Base-by-base conservation (phyloP, 2,888 invertebrate species). In the Myopa tessellatipennis region DNA sequence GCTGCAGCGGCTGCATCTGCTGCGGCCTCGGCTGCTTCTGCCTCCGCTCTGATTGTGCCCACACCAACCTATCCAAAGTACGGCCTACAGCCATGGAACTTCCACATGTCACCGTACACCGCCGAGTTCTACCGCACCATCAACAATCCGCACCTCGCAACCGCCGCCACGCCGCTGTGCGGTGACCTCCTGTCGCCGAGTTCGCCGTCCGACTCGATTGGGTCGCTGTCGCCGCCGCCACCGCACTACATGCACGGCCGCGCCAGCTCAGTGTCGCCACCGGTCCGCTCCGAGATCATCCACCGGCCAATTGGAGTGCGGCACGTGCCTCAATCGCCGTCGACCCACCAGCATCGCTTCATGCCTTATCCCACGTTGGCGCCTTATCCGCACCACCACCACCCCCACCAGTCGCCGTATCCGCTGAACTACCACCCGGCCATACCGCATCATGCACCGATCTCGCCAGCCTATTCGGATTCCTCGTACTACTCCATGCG, bases 41-140 rank as follows among this genome's bases (percentile, higher is more conserved):
- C 94, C 80, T 91, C 92, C 84, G 92, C 92, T 60, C 86, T 89
- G 50, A 86, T 88, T 38, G 87, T 88, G 79, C 89, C 89, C 74
- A 88, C 88, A 3, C 89, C 89, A 78, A 89, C 89, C 2, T 89
- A 89, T 83, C 88, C 89, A 2, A 88, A 88, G 75, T 86, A 88
- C 81, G 86, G 84, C 78, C 76, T 88, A 79, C 87, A 86, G 81
- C 86, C 88, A 75, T 89, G 89, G 89, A 87, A 85, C 78, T 89
- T 88, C 78, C 89, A 88, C 72, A 85, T 88, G 82, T 87, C 89
- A 4, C 88, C 87, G 0, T 89, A 89, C 78, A 86, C 88, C 1
- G 86, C 88, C 6, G 88, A 89, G 55, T 89, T 88, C 83, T 89
- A 89, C 81, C 84, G 88, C 79, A 88, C 88, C 40, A 87, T 88